Conservation (phyloP, 2,797 vertebrate species). For the Sciurus vulgaris region DNA sequence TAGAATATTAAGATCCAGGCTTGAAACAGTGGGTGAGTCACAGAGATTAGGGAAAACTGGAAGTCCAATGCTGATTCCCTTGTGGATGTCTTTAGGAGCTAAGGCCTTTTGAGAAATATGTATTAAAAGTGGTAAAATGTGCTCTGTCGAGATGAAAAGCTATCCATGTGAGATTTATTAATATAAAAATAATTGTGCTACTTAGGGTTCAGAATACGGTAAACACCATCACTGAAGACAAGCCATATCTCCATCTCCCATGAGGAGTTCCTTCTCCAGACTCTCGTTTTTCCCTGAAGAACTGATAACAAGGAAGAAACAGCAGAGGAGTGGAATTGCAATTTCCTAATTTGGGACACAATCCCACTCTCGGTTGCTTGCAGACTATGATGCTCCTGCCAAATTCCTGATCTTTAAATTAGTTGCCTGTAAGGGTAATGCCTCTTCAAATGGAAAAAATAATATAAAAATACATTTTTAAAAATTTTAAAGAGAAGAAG, state of each 20-base stretch:
- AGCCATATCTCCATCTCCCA: neutral
- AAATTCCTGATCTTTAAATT: neutral
- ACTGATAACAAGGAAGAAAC: neutral
- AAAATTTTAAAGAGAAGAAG: neutral
- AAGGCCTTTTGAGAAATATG: constrained; percentile 35
- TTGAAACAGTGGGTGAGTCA: neutral
- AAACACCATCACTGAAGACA: neutral
- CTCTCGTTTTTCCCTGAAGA: neutral
- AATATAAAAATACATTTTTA: neutral
- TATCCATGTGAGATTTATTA: neutral
- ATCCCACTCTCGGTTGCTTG: neutral
- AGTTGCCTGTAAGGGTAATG: neutral
- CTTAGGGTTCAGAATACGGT: neutral
- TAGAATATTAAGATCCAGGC: neutral
- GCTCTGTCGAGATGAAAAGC: constrained; percentile 1
- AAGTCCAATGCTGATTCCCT: neutral
- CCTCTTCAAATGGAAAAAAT: neutral
- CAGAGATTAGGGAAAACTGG: neutral
- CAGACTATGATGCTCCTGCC: neutral
- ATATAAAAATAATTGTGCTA: neutral
- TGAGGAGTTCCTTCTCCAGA: rapidly evolving
- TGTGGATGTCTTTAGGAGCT: neutral
- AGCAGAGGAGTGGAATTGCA: neutral
- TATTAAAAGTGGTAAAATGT: constrained; percentile 22
- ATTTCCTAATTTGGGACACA: neutral